Base-by-base conservation (phyloP, 1,140 invertebrate species). In the Augochlora pura region DNA sequence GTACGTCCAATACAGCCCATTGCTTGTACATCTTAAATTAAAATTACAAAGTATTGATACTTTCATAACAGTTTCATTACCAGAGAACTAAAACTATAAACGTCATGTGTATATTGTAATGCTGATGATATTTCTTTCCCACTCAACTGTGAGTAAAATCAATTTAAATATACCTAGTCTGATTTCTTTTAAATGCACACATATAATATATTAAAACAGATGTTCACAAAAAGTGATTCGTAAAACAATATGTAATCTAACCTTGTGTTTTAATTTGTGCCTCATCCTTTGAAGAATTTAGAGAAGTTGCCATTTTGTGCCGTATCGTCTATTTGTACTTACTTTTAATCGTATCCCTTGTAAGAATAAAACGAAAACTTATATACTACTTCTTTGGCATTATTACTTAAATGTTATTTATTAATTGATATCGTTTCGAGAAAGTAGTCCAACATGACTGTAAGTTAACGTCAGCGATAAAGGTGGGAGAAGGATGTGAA, bases 1-100 rank as follows among this genome's bases (percentile, higher is more conserved):
- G 93, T 94, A 74, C 94, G 89, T 71, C 83, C 85, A n/a, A 88
- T 80, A 42, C 89, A 90, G 14, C 67, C 69, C 77, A 92, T 86
- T 49, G 76, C 27, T 38, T 87, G 87, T 25, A 85, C 72, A 82
- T 87, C 91, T 91, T 70, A 65, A 86, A 81, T 60, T 23, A 57
- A 10, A 70, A 59, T 64, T 68, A 46, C 1, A 21, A 39, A 14
- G 10, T 32, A 62, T 23, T 8, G 12, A 18, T n/a, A 23, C 38
- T n/a, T 27, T 7, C 21, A 5, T 4, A 59, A 27, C 21, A 9
- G 18, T 59, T 10, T 59, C 57, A 59, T 27, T 59, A 59, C 12
- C 9, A 46, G 18, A 0, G 62, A 62, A 25, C 21, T 66, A 25
- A 1, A 14, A 42, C 25, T 6, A 25, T 49, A 67, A 0, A 27